Percentiles rank a stretch among this genome's conserved stretches.
Evolutionary conservation across 1,140 invertebrate genomes (phyloP).

Genomic region (Planococcus citri): DNA sequence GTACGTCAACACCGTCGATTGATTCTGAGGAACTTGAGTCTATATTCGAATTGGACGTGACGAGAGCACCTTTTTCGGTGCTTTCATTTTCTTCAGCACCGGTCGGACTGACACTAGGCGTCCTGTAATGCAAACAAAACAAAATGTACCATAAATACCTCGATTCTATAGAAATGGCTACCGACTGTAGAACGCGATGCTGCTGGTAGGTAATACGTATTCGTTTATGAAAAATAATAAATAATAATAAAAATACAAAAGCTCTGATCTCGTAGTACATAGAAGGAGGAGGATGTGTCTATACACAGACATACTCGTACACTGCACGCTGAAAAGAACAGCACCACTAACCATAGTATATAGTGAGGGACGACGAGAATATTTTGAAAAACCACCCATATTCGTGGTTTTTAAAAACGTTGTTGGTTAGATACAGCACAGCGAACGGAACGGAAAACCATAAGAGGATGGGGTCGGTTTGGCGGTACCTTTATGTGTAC

Average conservation of each 20-base stretch:
- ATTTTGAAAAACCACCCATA: constrained; percentile 1
- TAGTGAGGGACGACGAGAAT: not conserved
- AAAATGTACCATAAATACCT: not conserved
- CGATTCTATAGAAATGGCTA: not conserved
- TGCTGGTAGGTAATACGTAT: not conserved
- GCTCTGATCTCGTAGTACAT: too few relatives aligned
- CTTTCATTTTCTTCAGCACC: constrained; percentile 27
- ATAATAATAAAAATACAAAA: not conserved
- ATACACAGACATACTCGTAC: not conserved
- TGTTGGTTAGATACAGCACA: not conserved
- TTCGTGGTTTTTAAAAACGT: not conserved
- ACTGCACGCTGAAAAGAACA: too few relatives aligned
- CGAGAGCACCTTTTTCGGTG: constrained; percentile 27
- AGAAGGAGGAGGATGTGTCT: too few relatives aligned
- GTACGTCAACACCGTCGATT: constrained; percentile 27
- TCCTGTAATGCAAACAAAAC: constrained; percentile 22
- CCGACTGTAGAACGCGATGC: not conserved
- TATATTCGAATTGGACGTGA: constrained; percentile 27
- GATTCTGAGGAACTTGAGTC: constrained; percentile 29
- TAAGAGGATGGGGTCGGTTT: not conserved
- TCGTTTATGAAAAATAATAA: not conserved
- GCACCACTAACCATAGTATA: too few relatives aligned
- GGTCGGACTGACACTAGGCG: constrained; percentile 27
- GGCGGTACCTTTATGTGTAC: constrained; percentile 17
- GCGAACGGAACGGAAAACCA: not conserved